These are phyloP conservation scores for Toxotes lorentzi DNA, from an alignment of 2,797 vertebrate genomes.

Conservation along the genomic window DNA sequence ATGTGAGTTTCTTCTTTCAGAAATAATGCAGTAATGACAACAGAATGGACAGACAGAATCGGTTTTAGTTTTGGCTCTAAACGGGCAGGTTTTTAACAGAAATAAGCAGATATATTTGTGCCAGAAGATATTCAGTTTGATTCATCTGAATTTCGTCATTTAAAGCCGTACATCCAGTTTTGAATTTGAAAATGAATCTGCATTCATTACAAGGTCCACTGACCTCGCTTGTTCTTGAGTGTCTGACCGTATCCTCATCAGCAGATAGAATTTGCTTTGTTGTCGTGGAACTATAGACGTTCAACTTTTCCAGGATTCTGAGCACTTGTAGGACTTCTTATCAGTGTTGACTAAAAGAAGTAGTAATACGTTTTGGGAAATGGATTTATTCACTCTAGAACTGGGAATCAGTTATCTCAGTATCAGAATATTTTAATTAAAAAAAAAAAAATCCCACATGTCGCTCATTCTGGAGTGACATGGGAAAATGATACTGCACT, in stretches of 20 bases:
- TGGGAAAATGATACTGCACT: no score
- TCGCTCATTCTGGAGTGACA: not conserved
- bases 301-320: not conserved
- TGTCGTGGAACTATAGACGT: not conserved
- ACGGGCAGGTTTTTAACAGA: not conserved
- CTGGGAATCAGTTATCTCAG: not conserved
- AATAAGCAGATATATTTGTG: constrained; percentile 9
- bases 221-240: no score
- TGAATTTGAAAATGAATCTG: not conserved
- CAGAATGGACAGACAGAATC: no score
- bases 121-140: not conserved
- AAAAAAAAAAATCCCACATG: no score
- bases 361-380: not conserved
- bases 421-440: not conserved
- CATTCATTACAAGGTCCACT: not conserved
- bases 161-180: not conserved
- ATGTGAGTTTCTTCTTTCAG: not conserved
- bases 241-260: no score
- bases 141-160: not conserved
- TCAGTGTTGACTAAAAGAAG: not conserved
- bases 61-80: not conserved
- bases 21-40: not conserved
- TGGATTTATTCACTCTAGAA: no score
- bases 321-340: not conserved
- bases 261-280: not conserved